Conservation (phyloP, 2,888 invertebrate species). For the Agriopis leucophaearia region DNA sequence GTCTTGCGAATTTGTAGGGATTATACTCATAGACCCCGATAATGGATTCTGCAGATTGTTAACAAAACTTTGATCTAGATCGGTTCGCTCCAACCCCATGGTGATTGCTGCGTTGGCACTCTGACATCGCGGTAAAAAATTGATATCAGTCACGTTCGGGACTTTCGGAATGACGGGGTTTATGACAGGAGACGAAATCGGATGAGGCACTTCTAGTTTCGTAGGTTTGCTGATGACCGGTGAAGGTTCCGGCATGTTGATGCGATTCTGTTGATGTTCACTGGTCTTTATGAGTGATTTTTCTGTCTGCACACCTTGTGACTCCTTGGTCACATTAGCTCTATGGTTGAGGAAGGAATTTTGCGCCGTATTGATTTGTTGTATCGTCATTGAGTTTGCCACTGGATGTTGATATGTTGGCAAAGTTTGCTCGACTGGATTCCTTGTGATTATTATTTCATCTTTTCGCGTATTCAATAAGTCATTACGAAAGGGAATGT, state of each 20-base stretch:
- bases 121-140: constrained; percentile 80
- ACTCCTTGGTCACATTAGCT: constrained; percentile 71
- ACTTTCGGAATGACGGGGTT: constrained; percentile 80
- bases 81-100: constrained; percentile 73
- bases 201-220: constrained; percentile 81
- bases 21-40: constrained; percentile 70
- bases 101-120: constrained; percentile 79
- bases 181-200: constrained; percentile 81
- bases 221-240: constrained; percentile 72
- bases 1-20: constrained; percentile 66
- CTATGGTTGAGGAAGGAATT: constrained; percentile 74
- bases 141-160: constrained; percentile 74
- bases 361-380: constrained; percentile 74
- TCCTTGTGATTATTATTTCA: constrained; percentile 76
- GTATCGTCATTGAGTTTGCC: constrained; percentile 78
- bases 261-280: constrained; percentile 62
- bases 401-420: constrained; percentile 72
- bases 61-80: constrained; percentile 69
- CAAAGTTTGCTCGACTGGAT: constrained; percentile 70
- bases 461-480: constrained; percentile 70
- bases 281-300: constrained; percentile 69
- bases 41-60: constrained; percentile 70
- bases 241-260: constrained; percentile 64
- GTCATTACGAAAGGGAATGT: constrained; percentile 73
- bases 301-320: constrained; percentile 78